These are phyloP conservation scores for Drosophila koepferae DNA, from an alignment of 2,888 invertebrate genomes.

Conservation along the genomic window DNA sequence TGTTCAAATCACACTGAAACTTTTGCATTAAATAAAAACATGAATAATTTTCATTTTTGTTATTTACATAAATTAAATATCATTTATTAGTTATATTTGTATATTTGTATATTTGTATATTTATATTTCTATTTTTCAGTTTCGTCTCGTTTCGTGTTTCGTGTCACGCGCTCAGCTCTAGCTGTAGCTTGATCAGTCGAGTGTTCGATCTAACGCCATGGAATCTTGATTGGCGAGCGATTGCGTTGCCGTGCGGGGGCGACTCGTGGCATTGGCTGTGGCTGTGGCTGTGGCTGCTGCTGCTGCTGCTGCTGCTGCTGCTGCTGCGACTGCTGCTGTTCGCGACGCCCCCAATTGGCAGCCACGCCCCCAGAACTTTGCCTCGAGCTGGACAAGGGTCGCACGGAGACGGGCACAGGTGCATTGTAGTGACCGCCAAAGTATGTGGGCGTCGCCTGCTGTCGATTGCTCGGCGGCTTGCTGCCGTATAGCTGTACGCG, in stretches of 20 bases:
- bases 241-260: constrained; percentile 79
- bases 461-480: constrained; percentile 58
- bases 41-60: not conserved
- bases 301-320: constrained; percentile 2
- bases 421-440: constrained; percentile 75
- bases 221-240: constrained; percentile 84
- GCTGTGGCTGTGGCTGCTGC: not conserved
- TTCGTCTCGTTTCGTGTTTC: constrained; percentile 10
- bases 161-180: constrained; percentile 43
- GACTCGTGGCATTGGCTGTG: constrained; percentile 52
- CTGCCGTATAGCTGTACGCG: constrained; percentile 74
- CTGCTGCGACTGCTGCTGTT: constrained; percentile 27
- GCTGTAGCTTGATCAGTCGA: constrained; percentile 21
- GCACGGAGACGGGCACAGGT: constrained; percentile 41
- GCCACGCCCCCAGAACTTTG: constrained; percentile 37
- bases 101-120: not conserved
- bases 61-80: constrained; percentile 29
- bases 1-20: not conserved
- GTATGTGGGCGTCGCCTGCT: constrained; percentile 51
- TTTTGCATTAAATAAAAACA: not conserved
- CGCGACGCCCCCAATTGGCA: constrained; percentile 75
- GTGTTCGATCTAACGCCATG: constrained; percentile 80
- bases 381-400: constrained; percentile 42
- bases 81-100: constrained; percentile 10
- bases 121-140: not conserved